Evolutionary conservation across 2,888 invertebrate genomes (phyloP).

Genomic region (Mesochorus sp.): DNA sequence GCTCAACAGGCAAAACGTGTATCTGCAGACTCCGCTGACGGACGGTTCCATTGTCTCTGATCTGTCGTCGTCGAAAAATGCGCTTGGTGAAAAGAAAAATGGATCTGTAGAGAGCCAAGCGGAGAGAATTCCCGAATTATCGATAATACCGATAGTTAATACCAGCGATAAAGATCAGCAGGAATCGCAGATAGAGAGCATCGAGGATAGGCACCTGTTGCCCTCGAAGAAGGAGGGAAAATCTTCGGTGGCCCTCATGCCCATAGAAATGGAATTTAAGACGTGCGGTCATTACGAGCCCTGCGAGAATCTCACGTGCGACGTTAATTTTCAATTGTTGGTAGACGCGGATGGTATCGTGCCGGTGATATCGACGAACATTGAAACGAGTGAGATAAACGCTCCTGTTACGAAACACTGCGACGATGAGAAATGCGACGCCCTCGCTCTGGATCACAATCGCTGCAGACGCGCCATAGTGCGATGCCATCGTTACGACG

Average conservation of each 20-base stretch:
- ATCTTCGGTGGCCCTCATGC: slow-evolving; percentile 75
- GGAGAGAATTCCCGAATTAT: slow-evolving; percentile 37
- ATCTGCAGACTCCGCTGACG: slow-evolving; percentile 31
- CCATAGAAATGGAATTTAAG: slow-evolving; percentile 70
- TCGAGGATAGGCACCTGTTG: slow-evolving; percentile 67
- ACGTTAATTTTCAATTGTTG: slow-evolving; percentile 74
- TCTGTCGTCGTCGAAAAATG: slow-evolving; percentile 40
- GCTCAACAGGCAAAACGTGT: slow-evolving; percentile 75
- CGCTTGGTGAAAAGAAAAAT: slow-evolving; percentile 59
- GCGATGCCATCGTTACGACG: slow-evolving; percentile 67
- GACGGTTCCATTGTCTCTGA: slow-evolving; percentile 34
- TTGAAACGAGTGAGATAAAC: slow-evolving; percentile 74
- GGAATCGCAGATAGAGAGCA: not conserved
- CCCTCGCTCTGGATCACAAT: slow-evolving; percentile 78
- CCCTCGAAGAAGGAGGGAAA: slow-evolving; percentile 77
- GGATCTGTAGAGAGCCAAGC: slow-evolving; percentile 25
- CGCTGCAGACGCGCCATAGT: slow-evolving; percentile 73
- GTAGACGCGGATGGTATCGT: slow-evolving; percentile 69
- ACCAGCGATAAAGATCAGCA: not conserved
- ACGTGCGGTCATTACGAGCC: slow-evolving; percentile 76
- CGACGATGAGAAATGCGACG: slow-evolving; percentile 69
- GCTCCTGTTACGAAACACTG: slow-evolving; percentile 77
- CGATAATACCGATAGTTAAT: slow-evolving; percentile 46
- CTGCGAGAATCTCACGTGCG: slow-evolving; percentile 76
- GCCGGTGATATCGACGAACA: slow-evolving; percentile 73